These are phyloP conservation scores for Cerceris rybyensis DNA, from an alignment of 2,888 invertebrate genomes.

Conservation along the genomic window DNA sequence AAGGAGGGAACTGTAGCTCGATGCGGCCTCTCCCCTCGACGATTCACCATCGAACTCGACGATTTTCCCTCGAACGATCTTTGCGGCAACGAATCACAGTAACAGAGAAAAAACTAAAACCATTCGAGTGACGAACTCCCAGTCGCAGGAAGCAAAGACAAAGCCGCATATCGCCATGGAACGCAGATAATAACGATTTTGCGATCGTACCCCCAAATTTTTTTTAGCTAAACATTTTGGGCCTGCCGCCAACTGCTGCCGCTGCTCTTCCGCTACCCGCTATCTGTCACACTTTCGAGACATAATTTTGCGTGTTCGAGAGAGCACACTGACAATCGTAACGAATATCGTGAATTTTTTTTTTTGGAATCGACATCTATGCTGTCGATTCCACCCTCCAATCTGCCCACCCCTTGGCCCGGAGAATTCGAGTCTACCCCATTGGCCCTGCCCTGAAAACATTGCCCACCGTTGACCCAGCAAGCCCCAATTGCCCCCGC, in stretches of 20 bases:
- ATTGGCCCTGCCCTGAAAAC: constrained; percentile 73
- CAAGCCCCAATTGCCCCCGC: background rate
- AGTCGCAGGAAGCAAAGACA: constrained; percentile 50
- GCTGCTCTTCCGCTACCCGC: constrained; percentile 63
- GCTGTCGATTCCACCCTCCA: background rate
- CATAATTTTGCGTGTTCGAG: constrained; percentile 44
- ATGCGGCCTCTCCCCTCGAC: background rate
- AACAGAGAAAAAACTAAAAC: constrained; percentile 55
- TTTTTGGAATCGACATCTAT: constrained; percentile 51
- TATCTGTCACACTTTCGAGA: constrained; percentile 47
- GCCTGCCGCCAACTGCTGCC: constrained; percentile 60
- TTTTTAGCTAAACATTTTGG: constrained; percentile 63
- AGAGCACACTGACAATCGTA: constrained; percentile 56
- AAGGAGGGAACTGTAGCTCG: background rate
- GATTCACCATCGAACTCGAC: background rate
- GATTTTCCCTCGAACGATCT: background rate
- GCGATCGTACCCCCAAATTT: constrained; percentile 29
- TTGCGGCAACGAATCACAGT: constrained; percentile 8
- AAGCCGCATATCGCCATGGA: constrained; percentile 48
- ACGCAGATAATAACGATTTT: constrained; percentile 63
- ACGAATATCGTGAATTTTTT: constrained; percentile 11
- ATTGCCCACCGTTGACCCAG: constrained; percentile 52
- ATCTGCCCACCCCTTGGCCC: constrained; percentile 63
- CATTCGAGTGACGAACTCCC: constrained; percentile 22
- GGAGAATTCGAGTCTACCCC: constrained; percentile 76